Evolutionary conservation across 2,888 invertebrate genomes (phyloP), one percentile per base, ranked within the genome.

Genomic region (Colletes collaris): DNA sequence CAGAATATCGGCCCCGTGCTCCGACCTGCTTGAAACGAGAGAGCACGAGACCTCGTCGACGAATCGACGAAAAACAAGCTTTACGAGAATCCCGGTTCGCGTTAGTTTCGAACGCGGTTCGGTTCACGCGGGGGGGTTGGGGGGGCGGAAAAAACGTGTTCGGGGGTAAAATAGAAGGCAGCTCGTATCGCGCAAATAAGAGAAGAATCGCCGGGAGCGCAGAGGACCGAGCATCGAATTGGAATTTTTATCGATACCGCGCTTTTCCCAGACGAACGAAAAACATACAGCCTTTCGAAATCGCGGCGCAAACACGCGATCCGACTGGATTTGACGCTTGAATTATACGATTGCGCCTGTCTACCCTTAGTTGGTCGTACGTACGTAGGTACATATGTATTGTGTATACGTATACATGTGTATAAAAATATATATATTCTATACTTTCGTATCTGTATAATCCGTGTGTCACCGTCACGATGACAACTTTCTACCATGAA

Each of bases 301-400:
- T 8, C 1, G 11, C 11, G 27, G 50, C 19, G 40, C 27, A n/a
- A 27, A 37, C 49, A 37, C 50, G 46, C 66, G 8, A 40, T 55
- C 10, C 19, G n/a, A 65, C 83, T 84, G 79, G 81, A 87, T 85
- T 85, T 82, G 82, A 73, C 66, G 37, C 70, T 71, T 19, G 27
- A 74, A 71, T 75, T 63, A 79, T 76, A 82, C 85, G 84, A 84
- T 80, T 86, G 86, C 86, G 84, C 86, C 86, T 87, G 83, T 89
- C 80, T 86, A 83, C 79, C 77, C 77, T 89, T 88, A 88, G 88
- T 83, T 89, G 82, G 84, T 81, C 86, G 88, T 89, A 87, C 83
- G 83, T 88, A 83, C 73, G 78, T 84, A 88, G 82, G 76, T 83
- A 83, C 81, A 79, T 85, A 77, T 85, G 76, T 81, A 84, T 86